These are phyloP conservation scores for Troilus luridus DNA, from an alignment of 2,888 invertebrate species.

Conservation along the genomic window DNA sequence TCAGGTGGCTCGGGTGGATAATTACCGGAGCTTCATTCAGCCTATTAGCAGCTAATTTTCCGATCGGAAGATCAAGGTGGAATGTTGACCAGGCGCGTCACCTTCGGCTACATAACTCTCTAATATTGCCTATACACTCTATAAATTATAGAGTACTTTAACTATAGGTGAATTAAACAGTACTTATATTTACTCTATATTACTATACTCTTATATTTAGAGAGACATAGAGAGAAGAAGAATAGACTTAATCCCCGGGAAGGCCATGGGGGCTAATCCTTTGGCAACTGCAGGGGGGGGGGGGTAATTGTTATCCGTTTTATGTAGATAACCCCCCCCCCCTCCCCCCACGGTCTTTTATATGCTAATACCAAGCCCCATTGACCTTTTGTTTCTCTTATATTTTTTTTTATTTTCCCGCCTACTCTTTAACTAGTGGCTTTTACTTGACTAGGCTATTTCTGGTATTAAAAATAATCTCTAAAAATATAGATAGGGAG, in stretches of 20 bases:
- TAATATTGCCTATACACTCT: not conserved
- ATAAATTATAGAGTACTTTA: not conserved
- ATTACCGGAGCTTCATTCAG: not conserved
- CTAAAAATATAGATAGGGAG: not conserved
- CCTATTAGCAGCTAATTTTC: not conserved
- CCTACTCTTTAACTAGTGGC: not conserved
- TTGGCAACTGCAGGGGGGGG: slow-evolving; percentile 14
- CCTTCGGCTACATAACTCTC: not conserved
- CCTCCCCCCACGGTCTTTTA: not conserved
- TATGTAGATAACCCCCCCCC: slow-evolving; percentile 7
- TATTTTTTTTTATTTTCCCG: not conserved
- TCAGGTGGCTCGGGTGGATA: not conserved
- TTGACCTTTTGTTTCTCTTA: not conserved
- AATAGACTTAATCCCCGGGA: not conserved
- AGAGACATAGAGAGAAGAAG: not conserved
- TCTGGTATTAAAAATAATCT: not conserved
- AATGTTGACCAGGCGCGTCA: not conserved
- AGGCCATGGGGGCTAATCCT: not conserved
- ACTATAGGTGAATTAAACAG: not conserved
- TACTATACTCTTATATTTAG: not conserved
- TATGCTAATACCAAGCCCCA: slow-evolving; percentile 15
- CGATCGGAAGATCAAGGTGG: not conserved
- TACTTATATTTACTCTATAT: no score
- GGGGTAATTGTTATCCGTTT: slow-evolving; percentile 42
- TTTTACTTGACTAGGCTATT: not conserved